phyloP scores from a whole-genome alignment of 2,113 vertebrate species.

The Caracal caracal region DNA sequence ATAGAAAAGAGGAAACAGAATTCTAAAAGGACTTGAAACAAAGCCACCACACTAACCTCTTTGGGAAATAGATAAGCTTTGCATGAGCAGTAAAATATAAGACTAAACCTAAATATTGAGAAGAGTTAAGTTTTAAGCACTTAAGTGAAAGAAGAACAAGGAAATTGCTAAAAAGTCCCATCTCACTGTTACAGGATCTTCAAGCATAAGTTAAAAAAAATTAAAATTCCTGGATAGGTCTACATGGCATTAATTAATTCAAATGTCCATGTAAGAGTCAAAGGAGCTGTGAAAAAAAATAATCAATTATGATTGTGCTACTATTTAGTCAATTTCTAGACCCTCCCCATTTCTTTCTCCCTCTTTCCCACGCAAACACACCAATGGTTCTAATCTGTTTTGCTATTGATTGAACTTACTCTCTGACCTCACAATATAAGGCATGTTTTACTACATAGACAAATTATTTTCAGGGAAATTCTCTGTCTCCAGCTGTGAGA shows the following conservation, averaged over 20 bases:
- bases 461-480: neutral
- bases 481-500: neutral
- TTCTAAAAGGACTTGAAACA: neutral
- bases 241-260: neutral
- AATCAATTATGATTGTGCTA: neutral
- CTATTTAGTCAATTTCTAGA: neutral
- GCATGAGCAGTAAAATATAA: neutral
- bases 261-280: neutral
- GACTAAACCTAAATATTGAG: neutral
- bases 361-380: neutral
- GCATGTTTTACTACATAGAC: neutral
- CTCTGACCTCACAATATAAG: neutral
- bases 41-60: neutral
- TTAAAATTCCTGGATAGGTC: neutral
- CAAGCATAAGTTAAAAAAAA: neutral
- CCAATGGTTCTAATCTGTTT: neutral
- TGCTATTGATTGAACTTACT: neutral
- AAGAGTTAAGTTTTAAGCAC: neutral
- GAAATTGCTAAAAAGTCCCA: neutral
- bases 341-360: rapidly evolving
- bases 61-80: neutral
- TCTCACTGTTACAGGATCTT: neutral
- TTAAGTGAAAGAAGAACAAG: neutral
- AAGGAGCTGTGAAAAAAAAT: neutral
- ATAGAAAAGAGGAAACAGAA: neutral